Percentiles rank a stretch among this genome's conserved stretches.
Conservation (phyloP, 2,113 vertebrate species). For the Athene cunicularia region DNA sequence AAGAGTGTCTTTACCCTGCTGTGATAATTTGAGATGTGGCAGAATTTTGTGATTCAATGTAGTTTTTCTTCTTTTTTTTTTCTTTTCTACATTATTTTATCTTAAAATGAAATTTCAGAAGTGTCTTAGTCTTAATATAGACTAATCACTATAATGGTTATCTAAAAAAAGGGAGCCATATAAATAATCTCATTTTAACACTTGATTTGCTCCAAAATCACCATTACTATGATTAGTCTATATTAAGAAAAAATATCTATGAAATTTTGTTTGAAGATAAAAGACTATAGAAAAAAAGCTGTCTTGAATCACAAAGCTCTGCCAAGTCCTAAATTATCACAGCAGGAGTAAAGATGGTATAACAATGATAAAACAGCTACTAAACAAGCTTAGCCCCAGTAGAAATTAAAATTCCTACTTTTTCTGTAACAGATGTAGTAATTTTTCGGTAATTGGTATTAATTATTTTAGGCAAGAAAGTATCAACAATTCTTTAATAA, state of each 20-base stretch:
- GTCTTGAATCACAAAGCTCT: neutral
- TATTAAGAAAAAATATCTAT: neutral
- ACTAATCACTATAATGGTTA: neutral
- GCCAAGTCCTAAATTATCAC: constrained; percentile 14
- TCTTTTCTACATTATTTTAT: neutral
- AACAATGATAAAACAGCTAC: constrained; percentile 1
- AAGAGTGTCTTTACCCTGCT: neutral
- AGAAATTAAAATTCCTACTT: neutral
- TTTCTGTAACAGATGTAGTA: neutral
- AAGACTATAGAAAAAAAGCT: neutral
- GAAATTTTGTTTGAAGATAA: neutral
- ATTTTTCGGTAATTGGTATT: constrained; percentile 5
- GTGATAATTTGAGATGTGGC: neutral
- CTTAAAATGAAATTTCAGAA: neutral
- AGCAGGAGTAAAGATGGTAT: neutral
- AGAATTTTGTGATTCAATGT: constrained; percentile 17
- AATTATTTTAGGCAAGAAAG: neutral
- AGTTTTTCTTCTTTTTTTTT: neutral
- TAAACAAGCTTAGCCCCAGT: neutral
- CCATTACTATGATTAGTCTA: neutral
- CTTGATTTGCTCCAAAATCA: neutral
- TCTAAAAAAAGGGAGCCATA: neutral
- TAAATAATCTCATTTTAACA: constrained; percentile 3
- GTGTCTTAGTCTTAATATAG: neutral
- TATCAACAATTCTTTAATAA: neutral